Conservation (phyloP, 2,113 vertebrate genomes). For the Lepus americanus region DNA sequence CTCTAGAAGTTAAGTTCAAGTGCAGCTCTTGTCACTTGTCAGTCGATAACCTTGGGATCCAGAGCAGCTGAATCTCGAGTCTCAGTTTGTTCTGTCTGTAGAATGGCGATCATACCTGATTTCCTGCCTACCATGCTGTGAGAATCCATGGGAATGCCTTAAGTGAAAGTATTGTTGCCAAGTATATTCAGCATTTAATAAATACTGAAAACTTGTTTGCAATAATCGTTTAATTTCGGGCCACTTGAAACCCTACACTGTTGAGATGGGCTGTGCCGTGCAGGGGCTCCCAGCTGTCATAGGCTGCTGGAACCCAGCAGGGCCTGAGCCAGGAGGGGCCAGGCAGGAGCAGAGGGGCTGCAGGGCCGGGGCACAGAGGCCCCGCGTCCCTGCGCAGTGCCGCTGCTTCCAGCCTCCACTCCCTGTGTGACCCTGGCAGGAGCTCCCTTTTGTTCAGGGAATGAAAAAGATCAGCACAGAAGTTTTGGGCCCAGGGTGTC, state of each 20-base stretch:
- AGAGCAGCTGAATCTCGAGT: background rate
- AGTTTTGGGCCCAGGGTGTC: rapidly evolving
- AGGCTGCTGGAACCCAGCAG: background rate
- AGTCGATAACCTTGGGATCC: background rate
- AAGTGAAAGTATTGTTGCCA: background rate
- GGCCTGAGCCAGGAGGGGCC: too few relatives aligned
- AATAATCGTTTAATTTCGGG: background rate
- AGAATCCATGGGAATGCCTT: too few relatives aligned
- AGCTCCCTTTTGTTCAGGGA: background rate
- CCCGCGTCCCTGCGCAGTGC: too few relatives aligned
- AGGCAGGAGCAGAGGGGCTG: background rate
- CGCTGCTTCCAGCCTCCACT: background rate
- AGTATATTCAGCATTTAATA: background rate
- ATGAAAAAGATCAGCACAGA: background rate
- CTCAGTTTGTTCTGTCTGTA: background rate
- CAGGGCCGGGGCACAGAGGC: background rate
- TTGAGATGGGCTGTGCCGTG: background rate
- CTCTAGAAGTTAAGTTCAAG: background rate
- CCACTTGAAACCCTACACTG: rapidly evolving
- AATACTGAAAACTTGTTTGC: background rate
- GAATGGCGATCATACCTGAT: background rate
- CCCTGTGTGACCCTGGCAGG: background rate
- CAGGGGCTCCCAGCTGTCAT: background rate
- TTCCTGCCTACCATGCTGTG: background rate
- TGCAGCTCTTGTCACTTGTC: background rate